Percentiles rank a stretch among this genome's conserved stretches.
phyloP scores from a whole-genome alignment of 2,113 vertebrate species.

The Butorides virescens region DNA sequence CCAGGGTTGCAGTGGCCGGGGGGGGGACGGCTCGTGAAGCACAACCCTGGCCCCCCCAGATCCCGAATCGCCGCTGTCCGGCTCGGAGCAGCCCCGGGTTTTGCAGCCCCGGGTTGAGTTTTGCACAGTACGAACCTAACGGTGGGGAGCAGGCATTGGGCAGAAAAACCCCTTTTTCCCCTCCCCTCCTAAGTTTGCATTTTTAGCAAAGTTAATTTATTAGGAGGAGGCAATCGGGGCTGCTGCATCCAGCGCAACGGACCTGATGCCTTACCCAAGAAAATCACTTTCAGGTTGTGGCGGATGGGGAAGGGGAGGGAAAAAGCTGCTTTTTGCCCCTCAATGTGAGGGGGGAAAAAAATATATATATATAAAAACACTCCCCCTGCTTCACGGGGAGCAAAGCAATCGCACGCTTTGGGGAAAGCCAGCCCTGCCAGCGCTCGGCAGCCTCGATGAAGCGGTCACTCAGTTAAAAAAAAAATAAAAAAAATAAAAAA shows the following conservation, averaged over 20 bases:
- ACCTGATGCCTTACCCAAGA: neutral
- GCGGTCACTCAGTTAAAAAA: neutral
- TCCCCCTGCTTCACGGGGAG: neutral
- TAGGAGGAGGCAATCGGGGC: neutral
- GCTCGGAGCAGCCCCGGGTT: neutral
- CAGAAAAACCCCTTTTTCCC: neutral
- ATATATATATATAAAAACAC: too few species aligned
- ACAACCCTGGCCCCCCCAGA: neutral
- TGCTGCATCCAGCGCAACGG: neutral
- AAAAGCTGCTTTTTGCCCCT: neutral
- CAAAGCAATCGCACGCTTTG: too few species aligned
- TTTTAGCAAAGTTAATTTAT: neutral
- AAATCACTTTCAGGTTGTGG: too few species aligned
- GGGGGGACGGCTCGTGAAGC: neutral
- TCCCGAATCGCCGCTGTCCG: neutral
- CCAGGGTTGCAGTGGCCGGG: neutral
- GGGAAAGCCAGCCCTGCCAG: neutral
- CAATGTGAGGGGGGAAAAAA: too few species aligned
- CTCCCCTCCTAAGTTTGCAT: neutral
- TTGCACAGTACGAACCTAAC: neutral
- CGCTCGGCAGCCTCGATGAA: neutral
- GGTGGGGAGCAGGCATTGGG: neutral
- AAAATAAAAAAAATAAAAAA: neutral
- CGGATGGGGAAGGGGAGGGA: neutral
- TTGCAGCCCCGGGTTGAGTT: neutral